These are phyloP conservation scores for Rhyacophila evoluta DNA, from an alignment of 2,888 invertebrate species.

Conservation along the genomic window DNA sequence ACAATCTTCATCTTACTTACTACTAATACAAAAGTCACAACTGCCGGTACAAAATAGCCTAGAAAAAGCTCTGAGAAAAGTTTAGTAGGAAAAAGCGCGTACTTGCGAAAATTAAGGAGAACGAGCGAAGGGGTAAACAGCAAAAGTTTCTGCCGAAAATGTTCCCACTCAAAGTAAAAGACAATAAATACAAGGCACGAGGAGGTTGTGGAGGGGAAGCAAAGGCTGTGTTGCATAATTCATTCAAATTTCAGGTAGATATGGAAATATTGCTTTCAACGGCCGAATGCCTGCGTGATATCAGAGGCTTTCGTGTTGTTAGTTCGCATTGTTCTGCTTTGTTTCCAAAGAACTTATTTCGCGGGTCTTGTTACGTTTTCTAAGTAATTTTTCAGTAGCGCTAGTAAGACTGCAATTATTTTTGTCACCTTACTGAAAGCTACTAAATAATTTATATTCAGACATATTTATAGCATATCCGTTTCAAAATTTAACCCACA, in stretches of 20 bases:
- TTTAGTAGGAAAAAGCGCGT: not conserved
- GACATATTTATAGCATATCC: too few relatives aligned
- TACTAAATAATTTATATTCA: too few relatives aligned
- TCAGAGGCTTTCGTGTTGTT: not conserved
- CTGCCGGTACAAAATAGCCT: not conserved
- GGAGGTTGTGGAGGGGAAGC: not conserved
- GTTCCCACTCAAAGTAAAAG: conserved; percentile 37
- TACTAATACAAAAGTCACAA: not conserved
- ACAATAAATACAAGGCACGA: conserved; percentile 41
- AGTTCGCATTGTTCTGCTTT: conserved; percentile 10
- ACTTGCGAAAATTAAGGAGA: not conserved
- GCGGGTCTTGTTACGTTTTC: not conserved
- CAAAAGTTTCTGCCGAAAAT: conserved; percentile 36
- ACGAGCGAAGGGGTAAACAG: conserved; percentile 26
- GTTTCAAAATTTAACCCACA: too few relatives aligned
- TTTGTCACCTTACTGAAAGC: not conserved
- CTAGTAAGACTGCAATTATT: not conserved
- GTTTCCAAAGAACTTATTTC: not conserved
- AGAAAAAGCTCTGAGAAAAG: not conserved
- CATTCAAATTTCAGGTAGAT: conserved; percentile 44
- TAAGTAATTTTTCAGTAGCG: not conserved
- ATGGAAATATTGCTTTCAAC: conserved; percentile 37
- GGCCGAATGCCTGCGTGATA: not conserved
- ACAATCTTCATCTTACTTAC: too few relatives aligned
- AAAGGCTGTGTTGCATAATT: conserved; percentile 41